Base-by-base conservation (phyloP, 2,797 vertebrate genomes). In the Pelobates cultripes region DNA sequence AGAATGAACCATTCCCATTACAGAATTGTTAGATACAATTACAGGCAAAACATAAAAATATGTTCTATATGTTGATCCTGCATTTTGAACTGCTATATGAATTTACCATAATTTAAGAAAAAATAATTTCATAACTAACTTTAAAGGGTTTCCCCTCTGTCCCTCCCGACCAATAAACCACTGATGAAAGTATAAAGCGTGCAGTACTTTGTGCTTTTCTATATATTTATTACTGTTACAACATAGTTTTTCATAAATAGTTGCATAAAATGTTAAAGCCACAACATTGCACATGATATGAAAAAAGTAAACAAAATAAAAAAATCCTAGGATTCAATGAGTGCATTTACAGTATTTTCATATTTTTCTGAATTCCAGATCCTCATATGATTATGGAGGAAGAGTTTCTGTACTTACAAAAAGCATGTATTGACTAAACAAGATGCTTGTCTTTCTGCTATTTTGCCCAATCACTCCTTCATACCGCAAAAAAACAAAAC, bases 241-340 rank as follows among this genome's bases (percentile, higher is more conserved):
- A 97, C 96, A 94, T 95, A 96, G 94, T 95, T 96, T 60, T 96
- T 98, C 96, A 98, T 98, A 98, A 99, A 99, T 97, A 98, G 96
- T 97, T 98, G 97, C 97, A 98, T 98, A 97, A 98, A 98, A 98
- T 95, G 95, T 96, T 97, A 96, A 98, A 98, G 97, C 97, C 94
- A 97, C 96, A 95, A 98, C 97, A 99, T 99, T 98, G 97, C 97
- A 99, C 97, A 95, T 98, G 94, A 95, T 96, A 96, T 93, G 94
- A 93, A 96, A 95, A 93, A 93, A 93, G 47, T 51, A 51, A 51
- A 51, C 9, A 90, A 14, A 40, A 28, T 28, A 28, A 64, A 93
- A 93, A 93, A 90, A 96, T 95, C 94, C 61, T 45, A 94, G 95
- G 93, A 90, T 92, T 95, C 94, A 93, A 92, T 90, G 96, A 97